Base-by-base conservation (phyloP, 2,888 invertebrate genomes). In the Watsonalla cultraria region DNA sequence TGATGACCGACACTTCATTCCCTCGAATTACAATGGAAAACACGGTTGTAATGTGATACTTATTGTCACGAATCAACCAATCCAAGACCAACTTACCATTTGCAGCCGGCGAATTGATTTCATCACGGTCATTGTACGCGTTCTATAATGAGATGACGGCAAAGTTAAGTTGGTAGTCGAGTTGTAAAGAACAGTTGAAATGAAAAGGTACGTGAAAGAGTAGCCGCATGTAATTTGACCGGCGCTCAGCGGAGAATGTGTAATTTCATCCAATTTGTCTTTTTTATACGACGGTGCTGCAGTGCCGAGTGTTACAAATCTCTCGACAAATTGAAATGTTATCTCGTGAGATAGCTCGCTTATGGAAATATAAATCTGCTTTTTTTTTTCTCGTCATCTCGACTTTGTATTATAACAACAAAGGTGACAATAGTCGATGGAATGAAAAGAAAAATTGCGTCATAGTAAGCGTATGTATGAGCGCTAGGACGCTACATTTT, bases 251-350 rank as follows among this genome's bases (percentile, higher is more conserved):
- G 11, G 69, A 70, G 76, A 79, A 83, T 80, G 76, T 82, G 80
- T 86, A 84, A 86, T 85, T 85, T 78, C 72, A 81, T 81, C 78
- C 74, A 82, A 84, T 84, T 81, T 77, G 64, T 72, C 74, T 78
- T 74, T 74, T 67, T 65, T 9, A 9, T n/a, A n/a, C 33, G 33
- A 8, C 13, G 14, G 15, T 42, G 45, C 49, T 11, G 35, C 34
- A 37, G 47, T 51, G 45, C 45, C 7, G 52, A 46, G 47, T 59
- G 58, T 46, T 47, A 47, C 11, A 11, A 49, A 37, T 49, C 37
- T 49, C 11, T 11, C 49, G 49, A 37, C 57, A 48, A 24, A 53
- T 51, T 47, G 58, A 59, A 45, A 45, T 47, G 45, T 42, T 42
- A 42, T 11, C 42, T 42, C 42, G 8, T 42, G 11, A 8, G 8